Conservation (phyloP, 2,113 vertebrate genomes). For the Phoenicopterus ruber region DNA sequence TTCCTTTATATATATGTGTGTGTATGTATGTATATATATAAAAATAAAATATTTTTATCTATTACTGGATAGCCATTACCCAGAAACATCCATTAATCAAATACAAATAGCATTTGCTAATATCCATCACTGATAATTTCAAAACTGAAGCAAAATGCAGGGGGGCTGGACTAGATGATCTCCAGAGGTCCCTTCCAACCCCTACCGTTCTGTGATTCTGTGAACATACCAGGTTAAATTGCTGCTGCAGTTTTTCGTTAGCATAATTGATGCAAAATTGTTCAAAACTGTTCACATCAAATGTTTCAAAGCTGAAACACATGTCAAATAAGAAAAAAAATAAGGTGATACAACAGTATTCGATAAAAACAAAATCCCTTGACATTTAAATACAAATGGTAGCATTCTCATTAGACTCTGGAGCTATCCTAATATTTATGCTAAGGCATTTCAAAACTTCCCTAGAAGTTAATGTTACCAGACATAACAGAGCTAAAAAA, state of each 20-base stretch:
- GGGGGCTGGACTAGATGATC: too few relatives aligned
- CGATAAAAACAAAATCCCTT: not conserved
- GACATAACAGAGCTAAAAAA: not conserved
- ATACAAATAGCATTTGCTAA: not conserved
- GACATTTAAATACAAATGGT: not conserved
- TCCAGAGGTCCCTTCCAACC: too few relatives aligned
- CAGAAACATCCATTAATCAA: not conserved
- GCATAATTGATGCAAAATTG: constrained; percentile 99
- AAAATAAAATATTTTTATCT: not conserved
- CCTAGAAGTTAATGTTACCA: not conserved
- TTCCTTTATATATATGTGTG: not conserved
- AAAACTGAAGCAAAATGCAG: not conserved
- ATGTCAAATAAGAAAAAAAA: not conserved
- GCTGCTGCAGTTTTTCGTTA: constrained; percentile 97
- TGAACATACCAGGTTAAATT: constrained; percentile 94
- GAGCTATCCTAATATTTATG: not conserved
- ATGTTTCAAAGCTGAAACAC: constrained; percentile 93
- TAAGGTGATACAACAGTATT: not conserved
- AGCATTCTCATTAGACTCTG: not conserved
- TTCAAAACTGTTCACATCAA: constrained; percentile 97
- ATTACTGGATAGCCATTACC: not conserved
- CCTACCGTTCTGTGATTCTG: too few relatives aligned
- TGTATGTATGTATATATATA: too few relatives aligned
- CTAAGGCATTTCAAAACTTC: not conserved
- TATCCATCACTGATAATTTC: not conserved